phyloP scores from a whole-genome alignment of 2,888 invertebrate species.

The Metalampra italica region DNA sequence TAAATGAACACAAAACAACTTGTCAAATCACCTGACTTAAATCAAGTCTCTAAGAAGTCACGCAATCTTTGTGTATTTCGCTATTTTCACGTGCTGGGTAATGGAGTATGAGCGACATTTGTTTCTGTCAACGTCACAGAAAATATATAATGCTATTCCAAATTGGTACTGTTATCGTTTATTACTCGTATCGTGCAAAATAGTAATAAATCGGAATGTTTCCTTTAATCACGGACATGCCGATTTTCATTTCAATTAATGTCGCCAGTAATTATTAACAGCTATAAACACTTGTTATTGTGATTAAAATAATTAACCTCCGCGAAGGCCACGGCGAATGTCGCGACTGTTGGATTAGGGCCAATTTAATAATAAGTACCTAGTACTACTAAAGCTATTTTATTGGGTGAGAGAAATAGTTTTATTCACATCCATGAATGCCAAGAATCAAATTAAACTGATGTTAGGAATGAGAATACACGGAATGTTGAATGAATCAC shows the following conservation, averaged over 20 bases:
- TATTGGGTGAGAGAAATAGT: neutral
- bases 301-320: constrained; percentile 68
- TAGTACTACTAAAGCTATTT: neutral
- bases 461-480: too few species aligned
- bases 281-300: constrained; percentile 32
- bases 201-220: neutral
- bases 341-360: constrained; percentile 55
- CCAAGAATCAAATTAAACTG: neutral
- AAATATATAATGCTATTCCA: too few species aligned
- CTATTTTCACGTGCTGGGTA: constrained; percentile 7
- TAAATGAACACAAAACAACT: neutral
- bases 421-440: neutral
- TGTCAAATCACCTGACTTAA: neutral
- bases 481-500: too few species aligned
- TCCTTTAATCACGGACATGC: neutral
- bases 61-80: too few species aligned
- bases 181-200: neutral
- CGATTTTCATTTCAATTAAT: neutral
- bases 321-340: constrained; percentile 62
- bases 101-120: too few species aligned
- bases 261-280: constrained; percentile 3
- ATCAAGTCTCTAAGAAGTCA: too few species aligned
- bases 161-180: neutral
- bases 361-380: constrained; percentile 33
- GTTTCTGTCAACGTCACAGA: too few species aligned